Evolutionary conservation across 2,113 vertebrate species (phyloP).

Genomic region (Australoheros scitulus): DNA sequence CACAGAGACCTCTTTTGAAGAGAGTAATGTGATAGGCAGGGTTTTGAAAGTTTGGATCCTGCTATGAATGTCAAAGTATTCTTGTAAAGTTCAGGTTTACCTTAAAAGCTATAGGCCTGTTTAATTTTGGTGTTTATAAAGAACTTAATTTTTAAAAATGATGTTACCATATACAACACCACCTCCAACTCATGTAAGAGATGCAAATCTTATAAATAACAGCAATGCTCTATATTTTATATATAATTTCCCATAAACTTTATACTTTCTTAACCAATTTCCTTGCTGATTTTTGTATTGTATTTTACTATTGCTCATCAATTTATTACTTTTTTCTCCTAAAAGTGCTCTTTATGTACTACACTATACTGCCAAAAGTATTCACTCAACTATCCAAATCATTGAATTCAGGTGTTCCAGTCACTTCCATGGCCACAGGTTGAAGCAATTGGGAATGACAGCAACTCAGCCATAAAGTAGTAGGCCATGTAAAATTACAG

Average conservation of each 20-base stretch:
- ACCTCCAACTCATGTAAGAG: neutral
- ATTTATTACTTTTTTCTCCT: too few relatives aligned
- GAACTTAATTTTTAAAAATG: rapidly evolving
- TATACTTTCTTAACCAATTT: neutral
- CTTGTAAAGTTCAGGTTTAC: constrained; percentile 13
- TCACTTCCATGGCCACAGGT: too few relatives aligned
- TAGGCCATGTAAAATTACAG: too few relatives aligned
- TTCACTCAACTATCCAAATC: too few relatives aligned
- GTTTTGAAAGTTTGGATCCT: constrained; percentile 27
- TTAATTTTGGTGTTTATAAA: neutral
- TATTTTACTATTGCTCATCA: too few relatives aligned
- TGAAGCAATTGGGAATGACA: too few relatives aligned
- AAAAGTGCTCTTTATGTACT: neutral
- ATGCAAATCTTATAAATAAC: too few relatives aligned
- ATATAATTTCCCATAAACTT: neutral
- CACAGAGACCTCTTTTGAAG: constrained; percentile 68
- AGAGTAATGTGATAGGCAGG: constrained; percentile 56
- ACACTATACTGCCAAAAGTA: too few relatives aligned
- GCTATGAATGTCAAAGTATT: constrained; percentile 22
- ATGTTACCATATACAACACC: neutral
- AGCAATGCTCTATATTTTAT: too few relatives aligned
- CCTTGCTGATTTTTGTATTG: neutral
- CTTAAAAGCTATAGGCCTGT: constrained; percentile 1
- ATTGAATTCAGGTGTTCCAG: too few relatives aligned
- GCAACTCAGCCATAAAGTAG: too few relatives aligned